Conservation (phyloP, 2,797 vertebrate species). For the Cossypha dichroa region DNA sequence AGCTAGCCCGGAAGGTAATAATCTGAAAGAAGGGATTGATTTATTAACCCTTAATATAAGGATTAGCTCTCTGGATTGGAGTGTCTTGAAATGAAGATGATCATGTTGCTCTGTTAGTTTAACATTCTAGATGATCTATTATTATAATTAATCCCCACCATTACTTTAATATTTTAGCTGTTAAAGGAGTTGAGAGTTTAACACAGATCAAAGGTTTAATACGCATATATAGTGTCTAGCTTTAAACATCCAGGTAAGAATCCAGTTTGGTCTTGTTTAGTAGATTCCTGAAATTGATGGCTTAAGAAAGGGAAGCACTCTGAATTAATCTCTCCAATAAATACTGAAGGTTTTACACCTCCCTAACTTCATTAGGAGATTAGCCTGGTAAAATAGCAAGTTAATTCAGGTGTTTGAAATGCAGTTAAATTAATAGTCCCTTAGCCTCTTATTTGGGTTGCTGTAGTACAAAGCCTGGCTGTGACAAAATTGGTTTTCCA, state of each 20-base stretch:
- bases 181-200: background rate
- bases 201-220: background rate
- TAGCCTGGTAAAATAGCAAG: background rate
- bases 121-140: background rate
- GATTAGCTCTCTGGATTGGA: background rate
- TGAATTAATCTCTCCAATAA: background rate
- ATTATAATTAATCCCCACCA: background rate
- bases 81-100: background rate
- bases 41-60: background rate
- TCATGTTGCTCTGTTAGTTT: background rate
- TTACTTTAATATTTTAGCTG: background rate
- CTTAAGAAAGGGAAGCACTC: background rate
- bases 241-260: background rate
- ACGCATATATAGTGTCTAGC: accelerated
- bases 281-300: background rate
- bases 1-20: background rate
- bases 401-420: background rate
- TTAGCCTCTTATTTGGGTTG: background rate
- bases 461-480: background rate
- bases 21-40: background rate
- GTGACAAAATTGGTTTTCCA: background rate
- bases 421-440: background rate
- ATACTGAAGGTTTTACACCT: background rate
- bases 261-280: background rate
- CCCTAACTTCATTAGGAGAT: background rate